Base-by-base conservation (phyloP, 2,888 invertebrate species). In the Tenodera sinensis region DNA sequence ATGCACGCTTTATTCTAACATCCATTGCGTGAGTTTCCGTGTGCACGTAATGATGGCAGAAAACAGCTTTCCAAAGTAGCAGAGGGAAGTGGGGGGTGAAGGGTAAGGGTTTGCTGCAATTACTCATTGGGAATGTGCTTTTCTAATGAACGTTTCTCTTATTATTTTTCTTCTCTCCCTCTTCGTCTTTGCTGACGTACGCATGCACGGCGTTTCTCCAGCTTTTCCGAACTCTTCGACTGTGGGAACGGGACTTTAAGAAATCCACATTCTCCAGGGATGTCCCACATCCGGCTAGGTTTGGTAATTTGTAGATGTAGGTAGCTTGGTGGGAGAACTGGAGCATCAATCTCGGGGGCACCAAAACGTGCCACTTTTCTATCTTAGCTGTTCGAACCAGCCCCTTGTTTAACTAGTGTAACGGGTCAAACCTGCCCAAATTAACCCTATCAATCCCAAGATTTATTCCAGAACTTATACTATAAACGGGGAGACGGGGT, bases 111-210 rank as follows among this genome's bases (percentile, higher is more conserved):
- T 88, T 28, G 81, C 8, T 83, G 90, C 90, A 90, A 90, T 90
- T 90, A 90, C 90, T 90, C 90, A 90, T 89, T 89, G 89, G 86
- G 88, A 89, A 89, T 90, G 90, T 90, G 90, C 90, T 90, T 90
- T 90, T 89, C 90, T 90, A 90, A 90, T 90, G 90, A 90, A 90
- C 89, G 90, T 86, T 89, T 89, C 86, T 83, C 89, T 71, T 71
- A 71, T 71, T 71, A 71, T 71, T 71, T 71, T 71, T 71, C 71
- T 84, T 87, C 87, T 84, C 84, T 81, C 84, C 28, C 89, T 83
- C 81, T 84, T 71, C 30, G 34, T 71, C 47, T 83, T 54, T 83
- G 87, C 84, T 84, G n/a, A 28, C n/a, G 47, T 47, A 82, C 81
- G 83, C 83, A 87, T 42, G 30, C 82, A 34, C 84, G n/a, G 83